These are phyloP conservation scores for Leptogaster cylindrica DNA, from an alignment of 2,888 invertebrate genomes.

Conservation along the genomic window DNA sequence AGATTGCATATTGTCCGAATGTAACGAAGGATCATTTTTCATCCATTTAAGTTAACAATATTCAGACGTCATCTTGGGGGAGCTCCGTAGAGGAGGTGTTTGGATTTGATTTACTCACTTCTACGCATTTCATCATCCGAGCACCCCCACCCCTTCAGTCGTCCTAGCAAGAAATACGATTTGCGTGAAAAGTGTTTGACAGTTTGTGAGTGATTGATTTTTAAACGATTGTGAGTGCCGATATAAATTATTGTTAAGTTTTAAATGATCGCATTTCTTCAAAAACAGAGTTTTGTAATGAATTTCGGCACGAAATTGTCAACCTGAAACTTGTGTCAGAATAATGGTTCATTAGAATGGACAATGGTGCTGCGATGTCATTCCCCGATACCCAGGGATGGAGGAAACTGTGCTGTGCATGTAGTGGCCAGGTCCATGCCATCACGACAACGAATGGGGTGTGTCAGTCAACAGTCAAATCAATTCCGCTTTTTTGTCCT, in stretches of 20 bases:
- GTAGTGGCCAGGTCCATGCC: too few relatives aligned
- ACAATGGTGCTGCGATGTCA: background rate
- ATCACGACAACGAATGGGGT: conserved; percentile 43
- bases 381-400: background rate
- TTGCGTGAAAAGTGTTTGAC: conserved; percentile 25
- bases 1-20: conserved; percentile 29
- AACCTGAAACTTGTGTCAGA: too few relatives aligned
- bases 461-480: conserved; percentile 47
- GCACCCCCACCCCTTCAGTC: background rate
- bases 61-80: background rate
- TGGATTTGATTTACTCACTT: conserved; percentile 33
- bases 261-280: too few relatives aligned
- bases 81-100: background rate
- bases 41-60: conserved; percentile 28
- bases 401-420: too few relatives aligned
- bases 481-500: conserved; percentile 42
- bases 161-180: conserved; percentile 18
- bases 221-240: conserved; percentile 26
- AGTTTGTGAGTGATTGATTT: conserved; percentile 27
- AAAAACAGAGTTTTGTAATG: too few relatives aligned
- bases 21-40: conserved; percentile 34
- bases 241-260: background rate
- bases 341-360: conserved; percentile 9
- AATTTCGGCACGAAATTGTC: too few relatives aligned
- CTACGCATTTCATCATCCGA: background rate